These are phyloP conservation scores for Acanthurus tractus DNA, from an alignment of 2,797 vertebrate genomes.

Conservation along the genomic window DNA sequence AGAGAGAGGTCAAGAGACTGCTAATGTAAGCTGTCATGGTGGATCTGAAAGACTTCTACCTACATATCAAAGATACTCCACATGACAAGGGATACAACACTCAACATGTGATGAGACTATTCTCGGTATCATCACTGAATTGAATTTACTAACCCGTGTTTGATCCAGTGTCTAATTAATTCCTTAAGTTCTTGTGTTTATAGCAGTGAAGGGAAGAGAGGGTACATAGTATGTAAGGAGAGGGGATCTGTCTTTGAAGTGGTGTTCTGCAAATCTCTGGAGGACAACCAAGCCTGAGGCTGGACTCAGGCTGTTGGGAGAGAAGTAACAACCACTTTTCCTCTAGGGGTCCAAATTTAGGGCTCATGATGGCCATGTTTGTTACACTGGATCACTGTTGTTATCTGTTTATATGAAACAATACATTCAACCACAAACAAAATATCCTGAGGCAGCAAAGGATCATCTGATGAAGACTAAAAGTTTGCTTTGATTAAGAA, in stretches of 20 bases:
- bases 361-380: conserved; percentile 36
- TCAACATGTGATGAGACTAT: conserved; percentile 38
- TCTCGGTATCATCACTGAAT: conserved; percentile 49
- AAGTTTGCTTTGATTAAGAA: conserved; percentile 28
- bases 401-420: conserved; percentile 61
- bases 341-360: conserved; percentile 46
- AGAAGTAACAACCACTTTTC: conserved; percentile 68
- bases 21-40: conserved; percentile 41
- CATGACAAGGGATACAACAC: conserved; percentile 30
- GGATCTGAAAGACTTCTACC: conserved; percentile 24
- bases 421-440: conserved; percentile 33
- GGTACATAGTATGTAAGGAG: conserved; percentile 61
- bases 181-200: conserved; percentile 83
- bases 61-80: conserved; percentile 46
- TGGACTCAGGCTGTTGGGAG: conserved; percentile 76
- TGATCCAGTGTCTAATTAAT: conserved; percentile 84
- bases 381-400: conserved; percentile 30
- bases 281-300: conserved; percentile 78
- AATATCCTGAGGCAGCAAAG: conserved; percentile 17
- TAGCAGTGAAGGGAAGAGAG: conserved; percentile 55
- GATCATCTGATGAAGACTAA: conserved; percentile 28
- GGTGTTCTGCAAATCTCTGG: conserved; percentile 77
- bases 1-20: conserved; percentile 45
- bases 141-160: conserved; percentile 71
- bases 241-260: conserved; percentile 84